These are phyloP conservation scores for Rhadinocentrus ornatus DNA, from an alignment of 2,797 vertebrate species.

Conservation along the genomic window DNA sequence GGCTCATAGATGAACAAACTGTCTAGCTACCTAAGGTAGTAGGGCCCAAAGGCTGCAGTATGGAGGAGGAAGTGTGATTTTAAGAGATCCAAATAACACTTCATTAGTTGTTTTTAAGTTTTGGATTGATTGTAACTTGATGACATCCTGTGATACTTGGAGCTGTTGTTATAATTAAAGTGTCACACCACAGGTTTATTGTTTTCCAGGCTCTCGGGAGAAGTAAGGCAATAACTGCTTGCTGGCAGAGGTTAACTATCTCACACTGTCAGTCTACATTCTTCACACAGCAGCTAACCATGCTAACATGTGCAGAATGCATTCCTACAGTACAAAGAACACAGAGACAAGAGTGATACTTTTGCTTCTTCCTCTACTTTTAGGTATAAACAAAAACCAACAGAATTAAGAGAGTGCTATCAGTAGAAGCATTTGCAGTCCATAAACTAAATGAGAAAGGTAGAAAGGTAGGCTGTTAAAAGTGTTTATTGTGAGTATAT, in stretches of 20 bases:
- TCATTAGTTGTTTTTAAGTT: slow-evolving; percentile 4
- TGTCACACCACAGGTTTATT: not conserved
- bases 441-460: too few species aligned
- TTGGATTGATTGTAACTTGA: not conserved
- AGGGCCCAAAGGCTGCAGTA: not conserved
- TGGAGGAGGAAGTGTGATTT: not conserved
- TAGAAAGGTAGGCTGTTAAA: too few species aligned
- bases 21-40: too few species aligned
- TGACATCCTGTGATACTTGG: not conserved
- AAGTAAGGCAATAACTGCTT: slow-evolving; percentile 6
- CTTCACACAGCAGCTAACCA: slow-evolving; percentile 5
- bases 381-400: too few species aligned
- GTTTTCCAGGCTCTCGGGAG: not conserved
- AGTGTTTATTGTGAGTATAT: too few species aligned
- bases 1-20: not conserved
- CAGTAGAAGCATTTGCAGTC: too few species aligned
- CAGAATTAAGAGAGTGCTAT: too few species aligned
- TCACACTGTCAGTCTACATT: slow-evolving; percentile 13
- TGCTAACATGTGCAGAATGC: slow-evolving; percentile 4
- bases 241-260: slow-evolving; percentile 22
- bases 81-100: not conserved
- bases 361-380: too few species aligned
- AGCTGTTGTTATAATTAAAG: not conserved
- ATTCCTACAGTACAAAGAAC: not conserved
- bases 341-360: not conserved